phyloP scores from a whole-genome alignment of 2,797 vertebrate genomes.

The Trachops cirrhosus region DNA sequence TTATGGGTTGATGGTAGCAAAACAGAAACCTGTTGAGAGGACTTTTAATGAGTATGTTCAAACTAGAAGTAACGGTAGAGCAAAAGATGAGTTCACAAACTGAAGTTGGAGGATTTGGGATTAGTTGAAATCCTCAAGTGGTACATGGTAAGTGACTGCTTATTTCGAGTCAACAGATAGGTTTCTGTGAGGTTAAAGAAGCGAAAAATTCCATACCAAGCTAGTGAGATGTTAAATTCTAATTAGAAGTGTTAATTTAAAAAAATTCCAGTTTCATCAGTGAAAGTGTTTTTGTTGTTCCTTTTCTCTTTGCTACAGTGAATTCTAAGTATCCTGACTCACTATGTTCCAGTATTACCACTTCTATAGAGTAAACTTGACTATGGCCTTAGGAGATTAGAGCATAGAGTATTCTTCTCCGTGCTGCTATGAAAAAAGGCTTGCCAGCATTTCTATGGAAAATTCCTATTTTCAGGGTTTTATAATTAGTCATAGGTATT shows the following conservation, averaged over 20 bases:
- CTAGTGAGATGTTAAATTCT: slow-evolving; percentile 90
- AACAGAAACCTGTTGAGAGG: slow-evolving; percentile 48
- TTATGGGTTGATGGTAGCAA: neutral
- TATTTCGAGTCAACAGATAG: slow-evolving; percentile 89
- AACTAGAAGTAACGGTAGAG: slow-evolving; percentile 64
- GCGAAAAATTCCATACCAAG: slow-evolving; percentile 88
- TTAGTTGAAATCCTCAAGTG: slow-evolving; percentile 89
- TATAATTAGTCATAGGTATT: slow-evolving; percentile 43
- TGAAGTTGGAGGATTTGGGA: slow-evolving; percentile 84
- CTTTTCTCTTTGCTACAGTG: slow-evolving; percentile 86
- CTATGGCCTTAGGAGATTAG: slow-evolving; percentile 62
- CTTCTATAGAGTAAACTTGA: slow-evolving; percentile 75
- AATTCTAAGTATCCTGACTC: slow-evolving; percentile 85
- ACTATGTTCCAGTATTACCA: slow-evolving; percentile 81
- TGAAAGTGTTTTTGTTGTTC: slow-evolving; percentile 86
- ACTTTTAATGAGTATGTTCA: slow-evolving; percentile 65
- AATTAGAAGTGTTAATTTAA: slow-evolving; percentile 90
- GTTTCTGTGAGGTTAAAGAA: slow-evolving; percentile 88
- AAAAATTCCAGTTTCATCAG: slow-evolving; percentile 88
- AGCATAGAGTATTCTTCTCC: slow-evolving; percentile 62
- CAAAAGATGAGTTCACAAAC: slow-evolving; percentile 81
- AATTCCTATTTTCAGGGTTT: slow-evolving; percentile 37
- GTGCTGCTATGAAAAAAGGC: slow-evolving; percentile 50
- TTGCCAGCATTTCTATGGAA: slow-evolving; percentile 38
- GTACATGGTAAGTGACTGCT: slow-evolving; percentile 86